These are phyloP conservation scores for Paedocypris micromegethes DNA, from an alignment of 2,797 vertebrate genomes.

Conservation along the genomic window DNA sequence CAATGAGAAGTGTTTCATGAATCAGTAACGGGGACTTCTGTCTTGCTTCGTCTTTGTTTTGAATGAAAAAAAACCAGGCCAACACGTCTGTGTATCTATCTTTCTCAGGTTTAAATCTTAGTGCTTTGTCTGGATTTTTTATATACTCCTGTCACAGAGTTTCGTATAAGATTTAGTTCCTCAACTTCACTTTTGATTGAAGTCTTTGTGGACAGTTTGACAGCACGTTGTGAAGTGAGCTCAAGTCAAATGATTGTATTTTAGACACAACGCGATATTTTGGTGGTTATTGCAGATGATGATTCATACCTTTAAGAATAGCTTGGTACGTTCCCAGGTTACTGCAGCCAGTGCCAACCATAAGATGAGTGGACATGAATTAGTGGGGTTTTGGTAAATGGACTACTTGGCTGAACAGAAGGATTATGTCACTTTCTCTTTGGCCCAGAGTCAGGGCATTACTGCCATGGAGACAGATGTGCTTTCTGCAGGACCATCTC, in stretches of 20 bases:
- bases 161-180: too few relatives aligned
- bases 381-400: constrained; percentile 28
- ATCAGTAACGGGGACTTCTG: neutral
- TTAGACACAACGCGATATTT: too few relatives aligned
- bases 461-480: constrained; percentile 41
- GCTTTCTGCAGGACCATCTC: constrained; percentile 30
- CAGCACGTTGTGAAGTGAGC: too few relatives aligned
- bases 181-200: too few relatives aligned
- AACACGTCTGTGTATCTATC: too few relatives aligned
- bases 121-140: neutral
- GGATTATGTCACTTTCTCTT: constrained; percentile 41
- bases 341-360: constrained; percentile 5
- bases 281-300: neutral
- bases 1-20: neutral
- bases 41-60: constrained; percentile 7
- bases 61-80: neutral
- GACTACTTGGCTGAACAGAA: constrained; percentile 39
- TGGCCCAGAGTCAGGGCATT: constrained; percentile 56
- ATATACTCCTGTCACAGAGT: too few relatives aligned
- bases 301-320: neutral
- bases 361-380: constrained; percentile 18
- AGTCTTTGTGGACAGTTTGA: too few relatives aligned
- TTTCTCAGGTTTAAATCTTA: neutral
- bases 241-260: too few relatives aligned
- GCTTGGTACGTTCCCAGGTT: neutral